These are phyloP conservation scores for Drosophila algonquin DNA, from an alignment of 2,888 invertebrate species.

Conservation along the genomic window DNA sequence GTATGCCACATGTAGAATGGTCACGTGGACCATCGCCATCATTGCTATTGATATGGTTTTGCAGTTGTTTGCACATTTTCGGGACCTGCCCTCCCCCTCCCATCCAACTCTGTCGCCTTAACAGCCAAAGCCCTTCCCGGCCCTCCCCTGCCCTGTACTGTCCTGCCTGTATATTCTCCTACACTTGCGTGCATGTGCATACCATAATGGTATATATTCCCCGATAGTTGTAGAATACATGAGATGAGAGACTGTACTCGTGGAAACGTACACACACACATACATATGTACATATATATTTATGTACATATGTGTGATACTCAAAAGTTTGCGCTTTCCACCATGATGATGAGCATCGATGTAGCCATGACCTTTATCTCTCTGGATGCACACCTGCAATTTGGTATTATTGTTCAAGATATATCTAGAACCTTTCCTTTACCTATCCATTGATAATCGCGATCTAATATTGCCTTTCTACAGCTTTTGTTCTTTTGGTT, in stretches of 20 bases:
- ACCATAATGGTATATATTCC: not conserved
- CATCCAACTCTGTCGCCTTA: no score
- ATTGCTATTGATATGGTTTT: conserved; percentile 70
- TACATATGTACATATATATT: no score
- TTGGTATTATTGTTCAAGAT: no score
- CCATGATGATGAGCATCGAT: not conserved
- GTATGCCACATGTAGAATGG: conserved; percentile 15
- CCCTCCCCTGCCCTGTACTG: not conserved
- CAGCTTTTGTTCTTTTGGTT: not conserved
- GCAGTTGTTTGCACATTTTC: conserved; percentile 67
- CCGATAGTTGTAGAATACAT: not conserved
- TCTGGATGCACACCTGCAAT: not conserved
- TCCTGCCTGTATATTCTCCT: not conserved
- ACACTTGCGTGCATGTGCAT: not conserved
- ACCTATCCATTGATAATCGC: no score
- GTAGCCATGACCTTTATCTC: not conserved
- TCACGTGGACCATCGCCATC: conserved; percentile 57
- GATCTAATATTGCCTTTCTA: no score
- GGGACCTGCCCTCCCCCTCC: not conserved
- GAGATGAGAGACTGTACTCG: not conserved
- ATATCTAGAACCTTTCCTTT: no score
- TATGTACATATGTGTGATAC: no score
- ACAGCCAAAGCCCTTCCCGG: not conserved
- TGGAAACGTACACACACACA: not conserved
- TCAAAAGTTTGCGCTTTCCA: not conserved